Evolutionary conservation across 2,113 vertebrate genomes (phyloP).

Genomic region (Motacilla alba): DNA sequence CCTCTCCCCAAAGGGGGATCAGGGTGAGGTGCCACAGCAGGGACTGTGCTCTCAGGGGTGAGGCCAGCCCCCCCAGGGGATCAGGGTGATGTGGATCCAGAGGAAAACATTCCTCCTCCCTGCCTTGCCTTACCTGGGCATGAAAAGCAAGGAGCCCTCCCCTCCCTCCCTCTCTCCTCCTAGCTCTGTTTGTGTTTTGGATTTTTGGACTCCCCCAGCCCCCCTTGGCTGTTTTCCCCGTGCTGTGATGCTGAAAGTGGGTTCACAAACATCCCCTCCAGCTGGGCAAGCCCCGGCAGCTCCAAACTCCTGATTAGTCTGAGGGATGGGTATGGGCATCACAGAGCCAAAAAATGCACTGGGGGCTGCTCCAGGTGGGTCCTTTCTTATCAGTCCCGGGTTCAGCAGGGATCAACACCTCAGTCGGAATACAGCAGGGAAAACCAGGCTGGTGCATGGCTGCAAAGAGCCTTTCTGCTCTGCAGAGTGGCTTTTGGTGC

Average conservation of each 20-base stretch:
- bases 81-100: too few species aligned
- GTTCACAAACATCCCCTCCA: neutral
- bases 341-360: neutral
- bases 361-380: neutral
- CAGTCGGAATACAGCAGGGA: neutral
- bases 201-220: neutral
- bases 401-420: neutral
- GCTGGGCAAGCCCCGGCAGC: neutral
- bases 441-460: neutral
- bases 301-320: neutral
- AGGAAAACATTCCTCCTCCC: neutral
- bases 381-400: neutral
- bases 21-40: neutral
- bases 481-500: neutral
- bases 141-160: neutral
- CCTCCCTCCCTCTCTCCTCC: neutral
- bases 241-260: neutral
- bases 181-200: constrained; percentile 11
- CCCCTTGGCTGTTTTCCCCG: neutral
- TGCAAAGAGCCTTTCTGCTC: neutral
- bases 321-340: neutral
- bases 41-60: neutral
- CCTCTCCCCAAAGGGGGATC: neutral
- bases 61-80: neutral
- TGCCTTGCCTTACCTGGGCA: neutral